A percentile compares a stretch with the other conserved stretches of the same genome.
phyloP scores from a whole-genome alignment of 1,140 invertebrate species.

The Diorhabda sublineata region DNA sequence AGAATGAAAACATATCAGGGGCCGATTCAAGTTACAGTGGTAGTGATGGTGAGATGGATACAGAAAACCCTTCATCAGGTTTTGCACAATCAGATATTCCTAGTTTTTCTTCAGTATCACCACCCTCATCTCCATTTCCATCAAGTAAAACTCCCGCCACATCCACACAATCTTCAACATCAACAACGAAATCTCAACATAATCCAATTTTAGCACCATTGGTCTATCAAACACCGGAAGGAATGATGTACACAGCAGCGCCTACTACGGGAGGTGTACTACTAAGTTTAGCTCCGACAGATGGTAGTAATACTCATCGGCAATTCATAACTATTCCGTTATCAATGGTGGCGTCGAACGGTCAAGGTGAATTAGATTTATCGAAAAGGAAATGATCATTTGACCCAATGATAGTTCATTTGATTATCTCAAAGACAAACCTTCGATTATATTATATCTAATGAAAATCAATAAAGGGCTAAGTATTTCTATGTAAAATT shows the following conservation, averaged over 20 bases:
- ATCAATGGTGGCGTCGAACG: conserved; percentile 54
- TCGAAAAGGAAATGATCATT: conserved; percentile 43
- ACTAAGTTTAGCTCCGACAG: conserved; percentile 41
- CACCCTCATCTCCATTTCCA: conserved; percentile 22
- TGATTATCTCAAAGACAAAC: no score
- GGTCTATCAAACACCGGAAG: conserved; percentile 45
- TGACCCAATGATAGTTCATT: no score
- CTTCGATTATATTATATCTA: no score
- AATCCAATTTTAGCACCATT: conserved; percentile 36
- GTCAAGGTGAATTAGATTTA: conserved; percentile 47
- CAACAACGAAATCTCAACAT: conserved; percentile 14
- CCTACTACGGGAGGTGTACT: conserved; percentile 45
- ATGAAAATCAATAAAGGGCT: no score
- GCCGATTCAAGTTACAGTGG: conserved; percentile 42
- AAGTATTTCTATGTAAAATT: no score
- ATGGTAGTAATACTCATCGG: conserved; percentile 45
- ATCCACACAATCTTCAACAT: conserved; percentile 17
- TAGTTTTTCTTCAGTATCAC: conserved; percentile 26
- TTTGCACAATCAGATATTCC: conserved; percentile 30
- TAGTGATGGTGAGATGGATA: conserved; percentile 40
- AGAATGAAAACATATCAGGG: conserved; percentile 44
- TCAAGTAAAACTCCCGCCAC: conserved; percentile 18
- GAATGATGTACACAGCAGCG: conserved; percentile 46
- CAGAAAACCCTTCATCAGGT: conserved; percentile 29
- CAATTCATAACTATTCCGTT: conserved; percentile 61